Conservation (phyloP, 2,113 vertebrate species). For the Desmodus rotundus region DNA sequence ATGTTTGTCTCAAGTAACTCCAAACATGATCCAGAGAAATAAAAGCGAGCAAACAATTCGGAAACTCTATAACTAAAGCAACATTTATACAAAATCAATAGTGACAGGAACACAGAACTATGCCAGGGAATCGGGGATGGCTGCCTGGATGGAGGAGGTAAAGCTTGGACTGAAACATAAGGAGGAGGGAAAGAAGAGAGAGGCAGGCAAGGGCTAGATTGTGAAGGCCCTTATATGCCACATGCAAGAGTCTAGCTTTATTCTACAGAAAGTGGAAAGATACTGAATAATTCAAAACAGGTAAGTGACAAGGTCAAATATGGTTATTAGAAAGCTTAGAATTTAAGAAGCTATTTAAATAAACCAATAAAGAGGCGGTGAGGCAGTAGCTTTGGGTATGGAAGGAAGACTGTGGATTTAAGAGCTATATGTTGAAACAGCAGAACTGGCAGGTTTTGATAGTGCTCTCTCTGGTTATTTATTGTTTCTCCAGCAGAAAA, state of each 20-base stretch:
- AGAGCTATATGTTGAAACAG: background rate
- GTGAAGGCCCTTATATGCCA: background rate
- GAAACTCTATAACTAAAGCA: background rate
- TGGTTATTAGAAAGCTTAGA: background rate
- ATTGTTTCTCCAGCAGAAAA: slow-evolving; percentile 16
- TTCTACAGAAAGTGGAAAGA: background rate
- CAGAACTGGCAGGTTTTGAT: background rate
- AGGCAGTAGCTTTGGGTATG: background rate
- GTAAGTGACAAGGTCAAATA: background rate
- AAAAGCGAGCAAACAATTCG: background rate
- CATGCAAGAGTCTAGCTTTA: background rate
- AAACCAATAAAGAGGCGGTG: background rate
- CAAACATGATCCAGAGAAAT: background rate
- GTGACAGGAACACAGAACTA: background rate
- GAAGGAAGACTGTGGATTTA: background rate
- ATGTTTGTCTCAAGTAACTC: background rate
- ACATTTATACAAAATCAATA: background rate
- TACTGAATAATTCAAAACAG: background rate
- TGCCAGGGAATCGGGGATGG: background rate
- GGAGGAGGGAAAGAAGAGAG: background rate
- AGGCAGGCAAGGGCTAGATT: background rate
- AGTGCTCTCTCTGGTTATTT: background rate
- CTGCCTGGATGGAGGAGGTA: background rate
- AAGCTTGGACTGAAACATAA: background rate
- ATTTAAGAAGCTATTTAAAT: background rate